phyloP scores from a whole-genome alignment of 2,113 vertebrate species.

The Mirounga angustirostris region DNA sequence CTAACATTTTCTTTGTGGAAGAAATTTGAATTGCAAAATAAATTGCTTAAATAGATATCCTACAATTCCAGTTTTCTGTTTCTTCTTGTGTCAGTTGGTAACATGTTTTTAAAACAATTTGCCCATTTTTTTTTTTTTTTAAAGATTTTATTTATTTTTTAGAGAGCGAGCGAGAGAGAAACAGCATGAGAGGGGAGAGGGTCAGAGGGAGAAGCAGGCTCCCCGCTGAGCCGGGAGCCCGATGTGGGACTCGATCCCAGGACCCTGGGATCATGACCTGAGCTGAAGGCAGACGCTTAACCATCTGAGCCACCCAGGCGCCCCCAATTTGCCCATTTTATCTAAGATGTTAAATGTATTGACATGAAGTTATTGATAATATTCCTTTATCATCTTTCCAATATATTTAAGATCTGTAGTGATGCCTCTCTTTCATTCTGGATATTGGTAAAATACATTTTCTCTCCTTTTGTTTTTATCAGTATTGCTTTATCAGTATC shows the following conservation, averaged over 20 bases:
- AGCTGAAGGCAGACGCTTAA: too few species aligned
- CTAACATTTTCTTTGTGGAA: neutral
- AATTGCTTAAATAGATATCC: constrained; percentile 5
- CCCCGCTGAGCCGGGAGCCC: too few species aligned
- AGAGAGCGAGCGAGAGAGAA: too few species aligned
- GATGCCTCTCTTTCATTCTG: neutral
- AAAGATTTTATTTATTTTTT: too few species aligned
- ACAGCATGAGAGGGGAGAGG: too few species aligned
- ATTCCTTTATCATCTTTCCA: neutral
- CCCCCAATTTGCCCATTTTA: constrained; percentile 29
- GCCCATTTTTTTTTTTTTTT: too few species aligned
- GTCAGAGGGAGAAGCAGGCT: too few species aligned
- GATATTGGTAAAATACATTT: constrained; percentile 12
- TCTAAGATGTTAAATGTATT: neutral
- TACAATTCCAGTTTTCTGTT: neutral
- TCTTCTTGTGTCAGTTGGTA: neutral
- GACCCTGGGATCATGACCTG: too few species aligned
- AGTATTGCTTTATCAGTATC: neutral
- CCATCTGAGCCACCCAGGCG: too few species aligned
- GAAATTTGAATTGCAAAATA: constrained; percentile 1
- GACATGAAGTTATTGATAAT: neutral
- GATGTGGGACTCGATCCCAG: too few species aligned
- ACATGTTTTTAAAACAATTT: neutral
- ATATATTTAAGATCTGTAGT: neutral
- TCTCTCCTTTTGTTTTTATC: constrained; percentile 4